Base-by-base conservation (phyloP, 2,113 vertebrate genomes). In the Elgaria multicarinata region DNA sequence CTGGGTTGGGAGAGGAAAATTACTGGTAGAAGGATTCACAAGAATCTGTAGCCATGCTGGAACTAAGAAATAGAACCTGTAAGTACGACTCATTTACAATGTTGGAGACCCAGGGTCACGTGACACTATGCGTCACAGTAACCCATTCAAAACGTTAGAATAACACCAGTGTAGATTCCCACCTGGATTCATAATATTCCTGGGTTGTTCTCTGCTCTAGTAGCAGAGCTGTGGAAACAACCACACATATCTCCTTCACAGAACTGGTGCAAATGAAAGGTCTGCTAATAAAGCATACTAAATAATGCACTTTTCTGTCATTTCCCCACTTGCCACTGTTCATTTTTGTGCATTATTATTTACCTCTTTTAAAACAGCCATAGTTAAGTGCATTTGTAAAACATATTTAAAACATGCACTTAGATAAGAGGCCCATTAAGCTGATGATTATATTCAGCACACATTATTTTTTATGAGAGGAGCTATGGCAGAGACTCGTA, bases 351-450 rank as follows among this genome's bases (percentile, higher is more conserved):
- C 18, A 81, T 36, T 85, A 76, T 86, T 86, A 86, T 76, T 85
- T 76, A 76, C 55, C 16, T 75, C 36, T 76, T 76, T 76, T 86
- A 42, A 86, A 72, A 86, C 24, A 86, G 50, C n/a, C 84, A 62
- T 76, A 86, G 53, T 76, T 75, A 86, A 86, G 84, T 86, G 53
- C 42, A 62, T 62, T 75, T 76, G 50, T 76, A 64, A 58, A 86
- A 58, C 53, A 64, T 76, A 86, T 86, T 86, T 86, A 76, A 62
- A 76, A 39, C 72, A 42, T 76, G 53, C 53, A 76, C 55, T 86
- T 76, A 76, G 36, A 86, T 86, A 86, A 86, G 28, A 76, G 72
- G 28, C 72, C 53, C 72, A 76, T 86, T 86, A 86, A 76, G 28
- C n/a, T 62, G 46, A 42, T 13, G n/a, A 86, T 76, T 86, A 86